phyloP scores from a whole-genome alignment of 2,888 invertebrate genomes.

The Eretmocerus hayati region DNA sequence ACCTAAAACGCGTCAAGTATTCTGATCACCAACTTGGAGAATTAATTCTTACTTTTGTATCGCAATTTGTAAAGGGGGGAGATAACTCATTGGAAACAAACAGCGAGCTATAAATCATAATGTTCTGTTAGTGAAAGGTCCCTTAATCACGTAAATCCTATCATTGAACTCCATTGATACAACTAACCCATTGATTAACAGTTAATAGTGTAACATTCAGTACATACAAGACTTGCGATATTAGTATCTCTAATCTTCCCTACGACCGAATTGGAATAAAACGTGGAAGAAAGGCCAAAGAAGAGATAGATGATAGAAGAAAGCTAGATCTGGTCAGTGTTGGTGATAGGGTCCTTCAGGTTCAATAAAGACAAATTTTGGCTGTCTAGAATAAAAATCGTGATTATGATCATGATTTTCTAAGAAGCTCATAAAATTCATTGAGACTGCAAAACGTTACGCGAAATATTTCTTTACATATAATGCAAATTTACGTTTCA shows the following conservation, averaged over 20 bases:
- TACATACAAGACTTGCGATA: constrained; percentile 13
- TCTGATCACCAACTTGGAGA: too few relatives aligned
- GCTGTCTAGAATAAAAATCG: constrained; percentile 18
- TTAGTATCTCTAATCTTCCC: constrained; percentile 11
- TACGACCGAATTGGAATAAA: constrained; percentile 13
- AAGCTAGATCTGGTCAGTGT: constrained; percentile 18
- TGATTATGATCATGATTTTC: constrained; percentile 14
- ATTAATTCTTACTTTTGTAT: too few relatives aligned
- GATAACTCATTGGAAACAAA: too few relatives aligned
- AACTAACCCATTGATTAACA: constrained; percentile 8
- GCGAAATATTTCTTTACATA: too few relatives aligned
- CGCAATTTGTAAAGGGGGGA: too few relatives aligned
- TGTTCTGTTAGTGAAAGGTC: constrained; percentile 12
- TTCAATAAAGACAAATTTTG: constrained; percentile 15
- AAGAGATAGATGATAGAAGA: constrained; percentile 13
- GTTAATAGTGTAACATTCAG: constrained; percentile 10
- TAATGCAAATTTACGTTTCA: too few relatives aligned
- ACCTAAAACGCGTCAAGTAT: constrained; percentile 26
- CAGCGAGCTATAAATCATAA: not conserved
- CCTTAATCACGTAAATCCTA: constrained; percentile 17
- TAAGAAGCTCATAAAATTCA: not conserved
- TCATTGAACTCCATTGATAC: constrained; percentile 13
- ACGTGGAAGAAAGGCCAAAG: constrained; percentile 14
- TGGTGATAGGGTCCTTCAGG: constrained; percentile 14
- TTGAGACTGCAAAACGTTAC: not conserved